Conservation (phyloP, 2,797 vertebrate species). For the Vultur gryphus region DNA sequence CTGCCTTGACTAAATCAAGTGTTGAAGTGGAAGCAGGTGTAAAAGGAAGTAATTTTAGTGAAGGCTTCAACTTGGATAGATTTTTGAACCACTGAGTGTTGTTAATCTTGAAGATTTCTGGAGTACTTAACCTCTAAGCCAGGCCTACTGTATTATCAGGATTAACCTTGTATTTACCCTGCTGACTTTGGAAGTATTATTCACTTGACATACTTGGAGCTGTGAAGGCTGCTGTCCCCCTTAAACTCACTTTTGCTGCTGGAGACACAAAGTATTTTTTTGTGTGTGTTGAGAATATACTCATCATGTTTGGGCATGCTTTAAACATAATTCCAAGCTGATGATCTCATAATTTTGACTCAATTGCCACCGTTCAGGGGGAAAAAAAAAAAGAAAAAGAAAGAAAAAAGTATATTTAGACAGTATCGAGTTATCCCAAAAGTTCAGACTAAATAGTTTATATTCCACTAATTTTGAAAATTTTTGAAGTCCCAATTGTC, state of each 20-base stretch:
- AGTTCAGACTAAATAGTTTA: not conserved
- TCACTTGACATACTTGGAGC: not conserved
- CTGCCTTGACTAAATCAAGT: not conserved
- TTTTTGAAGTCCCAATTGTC: not conserved
- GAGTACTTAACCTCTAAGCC: not conserved
- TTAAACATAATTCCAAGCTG: not conserved
- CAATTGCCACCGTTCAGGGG: rapidly evolving
- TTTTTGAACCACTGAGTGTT: not conserved
- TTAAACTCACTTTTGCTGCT: not conserved
- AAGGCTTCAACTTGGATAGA: not conserved
- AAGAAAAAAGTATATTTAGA: not conserved
- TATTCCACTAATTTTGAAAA: not conserved
- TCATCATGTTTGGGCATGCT: not conserved
- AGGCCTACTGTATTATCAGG: not conserved
- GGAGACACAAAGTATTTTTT: not conserved
- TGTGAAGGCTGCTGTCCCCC: not conserved
- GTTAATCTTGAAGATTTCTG: not conserved
- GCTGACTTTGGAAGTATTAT: not conserved
- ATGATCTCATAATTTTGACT: not conserved
- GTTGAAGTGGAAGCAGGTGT: constrained; percentile 15
- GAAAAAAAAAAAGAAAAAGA: rapidly evolving
- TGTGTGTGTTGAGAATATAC: not conserved
- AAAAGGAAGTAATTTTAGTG: not conserved
- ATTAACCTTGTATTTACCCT: not conserved
- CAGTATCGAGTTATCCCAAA: not conserved